These are phyloP conservation scores for Sakesphorus luctuosus DNA, from an alignment of 2,113 vertebrate genomes.

Conservation along the genomic window DNA sequence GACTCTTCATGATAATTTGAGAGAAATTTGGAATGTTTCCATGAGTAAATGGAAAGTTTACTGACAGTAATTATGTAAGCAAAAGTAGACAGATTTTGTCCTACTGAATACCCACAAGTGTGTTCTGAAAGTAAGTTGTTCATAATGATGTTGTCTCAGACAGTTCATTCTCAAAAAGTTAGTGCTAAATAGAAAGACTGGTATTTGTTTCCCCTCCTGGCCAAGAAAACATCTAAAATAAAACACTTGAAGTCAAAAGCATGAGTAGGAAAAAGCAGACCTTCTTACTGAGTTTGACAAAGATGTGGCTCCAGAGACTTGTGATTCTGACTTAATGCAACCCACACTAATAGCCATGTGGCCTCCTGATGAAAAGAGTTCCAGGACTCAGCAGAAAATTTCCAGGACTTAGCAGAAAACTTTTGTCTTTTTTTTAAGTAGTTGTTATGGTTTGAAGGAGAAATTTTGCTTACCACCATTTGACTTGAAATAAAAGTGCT, in stretches of 20 bases:
- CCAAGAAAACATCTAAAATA: constrained; percentile 9
- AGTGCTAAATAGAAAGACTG: background rate
- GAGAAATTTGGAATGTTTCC: constrained; percentile 7
- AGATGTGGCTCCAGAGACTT: background rate
- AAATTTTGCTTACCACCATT: background rate
- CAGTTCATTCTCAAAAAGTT: constrained; percentile 21
- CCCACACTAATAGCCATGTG: background rate
- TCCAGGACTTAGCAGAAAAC: background rate
- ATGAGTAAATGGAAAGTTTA: background rate
- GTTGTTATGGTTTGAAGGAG: background rate
- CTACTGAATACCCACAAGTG: background rate
- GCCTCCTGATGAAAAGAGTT: background rate
- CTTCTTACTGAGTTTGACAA: background rate
- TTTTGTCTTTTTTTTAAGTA: background rate
- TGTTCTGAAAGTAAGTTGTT: constrained; percentile 37
- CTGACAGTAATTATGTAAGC: background rate
- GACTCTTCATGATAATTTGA: constrained; percentile 25
- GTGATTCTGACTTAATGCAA: background rate
- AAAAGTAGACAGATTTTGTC: constrained; percentile 29
- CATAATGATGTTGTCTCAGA: background rate
- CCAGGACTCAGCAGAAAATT: background rate
- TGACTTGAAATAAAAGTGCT: background rate
- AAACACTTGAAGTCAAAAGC: background rate
- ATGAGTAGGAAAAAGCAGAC: background rate
- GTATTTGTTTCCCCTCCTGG: constrained; percentile 13